These are phyloP conservation scores for Heliconius hewitsoni DNA, from an alignment of 1,140 invertebrate species.

Conservation along the genomic window DNA sequence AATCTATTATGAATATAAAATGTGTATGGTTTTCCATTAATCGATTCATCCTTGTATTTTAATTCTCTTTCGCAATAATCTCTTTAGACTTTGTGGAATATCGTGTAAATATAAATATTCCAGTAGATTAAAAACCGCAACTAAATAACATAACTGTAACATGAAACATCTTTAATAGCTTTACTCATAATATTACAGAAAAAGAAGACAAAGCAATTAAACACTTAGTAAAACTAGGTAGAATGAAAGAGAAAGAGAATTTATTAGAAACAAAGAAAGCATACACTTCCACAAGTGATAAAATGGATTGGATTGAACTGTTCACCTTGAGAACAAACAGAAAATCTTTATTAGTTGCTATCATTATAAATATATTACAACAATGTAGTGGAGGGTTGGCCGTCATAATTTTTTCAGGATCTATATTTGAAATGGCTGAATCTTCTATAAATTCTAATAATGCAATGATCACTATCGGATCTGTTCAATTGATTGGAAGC, in stretches of 20 bases:
- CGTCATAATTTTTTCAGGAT: conserved; percentile 80
- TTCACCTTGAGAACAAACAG: conserved; percentile 47
- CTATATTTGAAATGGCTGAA: conserved; percentile 65
- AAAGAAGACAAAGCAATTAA: conserved; percentile 34
- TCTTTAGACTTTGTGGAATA: too few species aligned
- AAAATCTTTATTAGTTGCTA: conserved; percentile 45
- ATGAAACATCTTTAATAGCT: not conserved
- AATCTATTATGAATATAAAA: too few species aligned
- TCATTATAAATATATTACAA: conserved; percentile 59
- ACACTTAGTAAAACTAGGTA: conserved; percentile 30
- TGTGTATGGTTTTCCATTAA: too few species aligned
- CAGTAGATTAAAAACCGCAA: not conserved
- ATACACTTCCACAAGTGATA: conserved; percentile 25
- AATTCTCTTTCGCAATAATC: too few species aligned
- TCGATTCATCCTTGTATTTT: too few species aligned
- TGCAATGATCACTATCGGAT: conserved; percentile 51
- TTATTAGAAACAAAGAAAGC: conserved; percentile 36
- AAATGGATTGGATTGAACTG: conserved; percentile 44
- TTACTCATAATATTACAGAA: conserved; percentile 26
- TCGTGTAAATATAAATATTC: not conserved
- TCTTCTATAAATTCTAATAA: conserved; percentile 47
- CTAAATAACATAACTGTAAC: too few species aligned
- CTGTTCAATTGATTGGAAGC: conserved; percentile 76
- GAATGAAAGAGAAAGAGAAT: conserved; percentile 42
- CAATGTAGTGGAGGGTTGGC: conserved; percentile 62